Evolutionary conservation across 1,140 invertebrate species (phyloP).

Genomic region (Formica exsecta): DNA sequence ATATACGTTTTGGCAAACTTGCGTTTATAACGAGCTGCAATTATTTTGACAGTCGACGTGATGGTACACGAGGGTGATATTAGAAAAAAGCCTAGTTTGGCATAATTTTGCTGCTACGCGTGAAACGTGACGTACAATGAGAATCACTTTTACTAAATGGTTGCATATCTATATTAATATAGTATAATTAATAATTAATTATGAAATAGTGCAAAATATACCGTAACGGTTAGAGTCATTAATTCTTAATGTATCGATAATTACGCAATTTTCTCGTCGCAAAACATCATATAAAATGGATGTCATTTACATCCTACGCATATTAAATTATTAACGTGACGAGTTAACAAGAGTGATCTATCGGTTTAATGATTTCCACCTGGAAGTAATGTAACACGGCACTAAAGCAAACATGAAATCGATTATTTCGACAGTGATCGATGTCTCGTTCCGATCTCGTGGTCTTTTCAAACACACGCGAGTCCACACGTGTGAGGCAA

Average conservation of each 20-base stretch:
- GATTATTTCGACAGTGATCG: not conserved
- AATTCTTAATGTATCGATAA: not conserved
- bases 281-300: not conserved
- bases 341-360: not conserved
- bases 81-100: not conserved
- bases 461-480: conserved; percentile 1
- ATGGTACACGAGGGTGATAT: not conserved
- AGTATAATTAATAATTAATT: conserved; percentile 15
- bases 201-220: not conserved
- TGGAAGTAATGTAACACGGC: not conserved
- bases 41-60: conserved; percentile 25
- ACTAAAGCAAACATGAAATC: not conserved
- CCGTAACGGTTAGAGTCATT: not conserved
- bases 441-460: conserved; percentile 17
- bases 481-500: not conserved
- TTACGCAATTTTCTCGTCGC: not conserved
- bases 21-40: not conserved
- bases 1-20: not conserved
- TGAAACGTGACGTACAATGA: not conserved
- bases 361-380: not conserved
- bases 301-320: not conserved
- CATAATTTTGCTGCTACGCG: not conserved
- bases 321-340: not conserved
- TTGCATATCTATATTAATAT: not conserved
- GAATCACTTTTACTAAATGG: not conserved